Conservation (phyloP, 1,140 invertebrate species). For the Aphaenogaster floridana region DNA sequence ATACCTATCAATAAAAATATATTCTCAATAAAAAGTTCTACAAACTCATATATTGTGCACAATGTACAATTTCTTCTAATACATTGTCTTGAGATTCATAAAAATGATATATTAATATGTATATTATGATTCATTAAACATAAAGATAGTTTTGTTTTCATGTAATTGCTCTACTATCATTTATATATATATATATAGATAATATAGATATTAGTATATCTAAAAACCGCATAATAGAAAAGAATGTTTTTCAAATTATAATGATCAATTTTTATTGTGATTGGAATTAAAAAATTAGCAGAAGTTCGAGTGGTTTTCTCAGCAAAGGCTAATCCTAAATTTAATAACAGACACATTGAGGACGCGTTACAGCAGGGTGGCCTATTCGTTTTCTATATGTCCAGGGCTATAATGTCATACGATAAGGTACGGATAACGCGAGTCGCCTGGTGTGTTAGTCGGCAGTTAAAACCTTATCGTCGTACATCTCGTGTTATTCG, state of each 20-base stretch:
- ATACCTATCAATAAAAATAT: neutral
- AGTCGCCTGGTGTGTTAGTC: conserved; percentile 70
- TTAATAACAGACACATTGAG: conserved; percentile 42
- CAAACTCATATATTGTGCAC: neutral
- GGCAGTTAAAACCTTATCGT: conserved; percentile 76
- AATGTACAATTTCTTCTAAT: neutral
- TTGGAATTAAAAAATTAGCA: neutral
- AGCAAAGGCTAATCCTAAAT: conserved; percentile 62
- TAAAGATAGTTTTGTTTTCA: neutral
- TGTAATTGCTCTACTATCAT: neutral
- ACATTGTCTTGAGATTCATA: neutral
- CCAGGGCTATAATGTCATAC: conserved; percentile 67
- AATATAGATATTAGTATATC: neutral
- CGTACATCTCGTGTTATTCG: conserved; percentile 73
- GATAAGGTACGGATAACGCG: conserved; percentile 70
- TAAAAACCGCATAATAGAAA: neutral
- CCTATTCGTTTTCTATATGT: conserved; percentile 69
- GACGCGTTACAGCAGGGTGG: conserved; percentile 69
- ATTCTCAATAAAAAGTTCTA: neutral
- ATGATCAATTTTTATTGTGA: neutral
- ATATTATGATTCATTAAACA: neutral
- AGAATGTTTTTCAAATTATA: neutral
- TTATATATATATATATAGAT: no score
- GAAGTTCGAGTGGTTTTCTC: neutral
- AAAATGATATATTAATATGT: neutral